Conservation (phyloP, 2,888 invertebrate species). For the Clanis bilineata region DNA sequence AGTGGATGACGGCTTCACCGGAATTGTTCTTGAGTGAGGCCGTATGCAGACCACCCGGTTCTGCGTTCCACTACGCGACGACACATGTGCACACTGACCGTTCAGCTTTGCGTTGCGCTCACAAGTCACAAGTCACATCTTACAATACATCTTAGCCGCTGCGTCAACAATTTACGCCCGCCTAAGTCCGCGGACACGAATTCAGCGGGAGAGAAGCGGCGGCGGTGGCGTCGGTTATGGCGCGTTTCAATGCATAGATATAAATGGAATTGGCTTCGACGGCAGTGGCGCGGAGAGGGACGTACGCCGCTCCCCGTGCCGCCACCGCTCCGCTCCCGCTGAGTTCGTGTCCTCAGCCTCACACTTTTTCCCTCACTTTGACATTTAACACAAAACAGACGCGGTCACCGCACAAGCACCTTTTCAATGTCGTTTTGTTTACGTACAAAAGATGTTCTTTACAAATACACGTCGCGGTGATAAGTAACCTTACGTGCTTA, state of each 20-base stretch:
- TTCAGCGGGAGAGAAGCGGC: no score
- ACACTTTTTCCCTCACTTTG: conserved; percentile 64
- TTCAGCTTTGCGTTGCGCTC: conserved; percentile 38
- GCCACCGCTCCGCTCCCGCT: no score
- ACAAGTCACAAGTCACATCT: no score
- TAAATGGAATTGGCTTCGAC: no score
- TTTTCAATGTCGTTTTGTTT: conserved; percentile 42
- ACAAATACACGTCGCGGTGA: conserved; percentile 10
- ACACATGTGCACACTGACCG: conserved; percentile 18
- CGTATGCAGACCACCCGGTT: conserved; percentile 56
- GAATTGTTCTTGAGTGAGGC: conserved; percentile 70
- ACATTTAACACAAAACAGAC: conserved; percentile 71
- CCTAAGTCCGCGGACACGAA: no score
- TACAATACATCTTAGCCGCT: no score
- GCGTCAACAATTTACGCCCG: conserved; percentile 64
- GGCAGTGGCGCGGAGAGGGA: no score
- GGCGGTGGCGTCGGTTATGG: no score
- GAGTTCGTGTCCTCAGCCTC: no score
- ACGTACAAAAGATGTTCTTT: conserved; percentile 3
- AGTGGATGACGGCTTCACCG: conserved; percentile 70
- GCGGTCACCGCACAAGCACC: conserved; percentile 62
- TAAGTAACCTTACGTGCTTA: not conserved
- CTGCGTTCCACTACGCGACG: conserved; percentile 23
- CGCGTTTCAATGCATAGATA: no score
- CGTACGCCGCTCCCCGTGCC: no score